Evolutionary conservation across 2,113 vertebrate species (phyloP).

Genomic region (Bos taurus): DNA sequence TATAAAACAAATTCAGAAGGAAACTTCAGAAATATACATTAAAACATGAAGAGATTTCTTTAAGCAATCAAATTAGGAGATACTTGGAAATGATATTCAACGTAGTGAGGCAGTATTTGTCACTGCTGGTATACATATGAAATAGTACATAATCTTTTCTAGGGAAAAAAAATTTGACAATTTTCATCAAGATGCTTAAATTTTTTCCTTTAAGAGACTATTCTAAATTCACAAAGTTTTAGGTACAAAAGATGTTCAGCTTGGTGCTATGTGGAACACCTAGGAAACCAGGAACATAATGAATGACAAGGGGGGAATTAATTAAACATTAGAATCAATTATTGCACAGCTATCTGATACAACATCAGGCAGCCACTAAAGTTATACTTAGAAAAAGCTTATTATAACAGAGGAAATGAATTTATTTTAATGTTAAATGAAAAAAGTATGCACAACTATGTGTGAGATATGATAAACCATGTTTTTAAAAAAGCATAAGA

Average conservation of each 20-base stretch:
- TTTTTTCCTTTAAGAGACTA: neutral
- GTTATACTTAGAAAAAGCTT: neutral
- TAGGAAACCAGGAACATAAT: neutral
- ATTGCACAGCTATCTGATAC: neutral
- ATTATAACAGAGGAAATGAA: neutral
- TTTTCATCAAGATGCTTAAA: neutral
- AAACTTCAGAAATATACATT: neutral
- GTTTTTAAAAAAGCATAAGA: neutral
- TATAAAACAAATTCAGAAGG: neutral
- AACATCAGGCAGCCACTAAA: neutral
- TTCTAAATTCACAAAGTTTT: constrained; percentile 14
- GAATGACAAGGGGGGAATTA: neutral
- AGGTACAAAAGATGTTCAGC: neutral
- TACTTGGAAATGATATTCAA: neutral
- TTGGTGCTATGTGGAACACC: neutral
- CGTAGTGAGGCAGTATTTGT: neutral
- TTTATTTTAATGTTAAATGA: neutral
- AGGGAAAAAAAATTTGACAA: neutral
- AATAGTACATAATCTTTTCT: neutral
- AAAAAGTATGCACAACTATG: neutral
- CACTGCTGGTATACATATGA: neutral
- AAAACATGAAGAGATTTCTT: neutral
- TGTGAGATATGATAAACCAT: neutral
- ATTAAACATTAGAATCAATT: neutral
- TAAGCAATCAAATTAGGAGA: neutral